Percentiles rank a stretch among this genome's conserved stretches.
phyloP scores from a whole-genome alignment of 2,797 vertebrate genomes.

The Acipenser transmontanus region DNA sequence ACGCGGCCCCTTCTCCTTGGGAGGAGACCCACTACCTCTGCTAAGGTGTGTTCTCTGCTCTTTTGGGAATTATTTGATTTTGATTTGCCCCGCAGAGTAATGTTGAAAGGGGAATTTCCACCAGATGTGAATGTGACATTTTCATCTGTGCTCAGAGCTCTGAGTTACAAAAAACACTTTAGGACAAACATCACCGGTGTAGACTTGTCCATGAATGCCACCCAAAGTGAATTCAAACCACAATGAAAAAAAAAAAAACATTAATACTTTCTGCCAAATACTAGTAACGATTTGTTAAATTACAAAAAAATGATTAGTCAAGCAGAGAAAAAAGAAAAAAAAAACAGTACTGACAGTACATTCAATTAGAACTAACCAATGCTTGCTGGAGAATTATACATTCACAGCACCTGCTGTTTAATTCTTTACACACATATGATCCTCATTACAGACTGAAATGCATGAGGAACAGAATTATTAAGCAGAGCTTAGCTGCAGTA shows the following conservation, averaged over 20 bases:
- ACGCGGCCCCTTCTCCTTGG: no score
- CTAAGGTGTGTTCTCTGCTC: background rate
- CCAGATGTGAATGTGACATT: background rate
- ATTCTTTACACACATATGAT: conserved; percentile 30
- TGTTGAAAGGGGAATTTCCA: background rate
- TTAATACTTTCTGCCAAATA: no score
- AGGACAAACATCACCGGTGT: background rate
- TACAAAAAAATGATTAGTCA: no score
- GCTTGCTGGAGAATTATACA: conserved; percentile 22
- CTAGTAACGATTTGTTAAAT: no score
- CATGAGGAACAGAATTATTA: conserved; percentile 29
- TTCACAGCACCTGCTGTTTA: conserved; percentile 36
- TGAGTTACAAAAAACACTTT: background rate
- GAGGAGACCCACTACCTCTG: background rate
- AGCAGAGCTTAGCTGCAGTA: no score
- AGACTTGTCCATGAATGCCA: background rate
- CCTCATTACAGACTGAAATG: conserved; percentile 38
- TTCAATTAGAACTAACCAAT: conserved; percentile 21
- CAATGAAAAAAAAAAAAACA: no score
- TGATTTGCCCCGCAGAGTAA: background rate
- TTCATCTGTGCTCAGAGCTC: background rate
- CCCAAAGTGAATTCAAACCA: background rate
- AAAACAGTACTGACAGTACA: background rate
- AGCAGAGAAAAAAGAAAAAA: background rate
- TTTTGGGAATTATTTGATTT: background rate